Base-by-base conservation (phyloP, 2,113 vertebrate genomes). In the Hemicordylus capensis region DNA sequence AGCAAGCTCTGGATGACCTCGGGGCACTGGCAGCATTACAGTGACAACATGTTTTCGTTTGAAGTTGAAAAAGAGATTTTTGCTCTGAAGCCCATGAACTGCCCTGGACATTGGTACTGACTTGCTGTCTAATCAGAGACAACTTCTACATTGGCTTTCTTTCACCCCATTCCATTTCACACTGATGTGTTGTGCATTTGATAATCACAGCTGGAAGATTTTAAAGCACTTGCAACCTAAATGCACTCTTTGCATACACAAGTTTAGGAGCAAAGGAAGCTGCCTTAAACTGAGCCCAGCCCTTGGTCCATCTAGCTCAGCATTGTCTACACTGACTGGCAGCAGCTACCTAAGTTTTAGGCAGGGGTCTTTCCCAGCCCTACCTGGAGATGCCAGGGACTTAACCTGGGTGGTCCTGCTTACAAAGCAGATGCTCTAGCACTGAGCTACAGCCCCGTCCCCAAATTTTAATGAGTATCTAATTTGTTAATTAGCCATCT, bases 81-180 rank as follows among this genome's bases (percentile, higher is more conserved):
- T 59, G 99, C 99, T 78, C 96, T 99, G 74, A 99, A 99, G 81
- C 98, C 99, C 34, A 99, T 99, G 99, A 99, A 99, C 93, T 99
- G 99, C 91, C 99, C 98, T 0, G 99, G 99, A 93, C 99, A 99
- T 91, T 99, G 98, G 98, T 99, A 97, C 87, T 73, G 56, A 70
- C 2, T 34, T 70, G 58, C 37, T 1, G 80, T 86, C 39, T 86
- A 34, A 69, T 6, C 22, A 48, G 48, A 37, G 10, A 20, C 51
- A 6, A 2, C 31, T 63, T 42, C 64, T 63, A 19, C n/a, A 85
- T 69, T 37, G 28, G 19, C 31, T 58, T 4, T 54, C 42, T n/a
- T 20, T 12, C 2, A 3, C 5, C 12, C 39, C 28, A 31, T 26
- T 11, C 10, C 46, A 66, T 34, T 14, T 39, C 28, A n/a, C n/a